phyloP scores from a whole-genome alignment of 2,797 vertebrate genomes.

The Hippoglossus hippoglossus region DNA sequence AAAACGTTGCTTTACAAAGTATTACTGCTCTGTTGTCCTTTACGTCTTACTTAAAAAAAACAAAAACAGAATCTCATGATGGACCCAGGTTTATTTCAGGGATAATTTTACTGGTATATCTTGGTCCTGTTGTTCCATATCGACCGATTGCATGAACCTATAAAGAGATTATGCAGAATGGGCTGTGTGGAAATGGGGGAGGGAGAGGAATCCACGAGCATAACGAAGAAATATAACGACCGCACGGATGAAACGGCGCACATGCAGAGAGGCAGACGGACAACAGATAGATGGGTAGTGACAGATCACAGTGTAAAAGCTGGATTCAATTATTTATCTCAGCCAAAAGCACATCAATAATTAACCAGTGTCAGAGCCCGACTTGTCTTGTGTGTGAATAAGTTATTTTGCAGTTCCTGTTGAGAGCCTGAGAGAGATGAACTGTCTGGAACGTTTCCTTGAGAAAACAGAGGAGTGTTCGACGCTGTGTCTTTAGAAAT shows the following conservation, averaged over 20 bases:
- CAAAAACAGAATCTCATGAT: neutral
- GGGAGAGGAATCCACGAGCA: constrained; percentile 45
- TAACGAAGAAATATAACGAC: constrained; percentile 32
- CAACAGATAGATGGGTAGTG: constrained; percentile 56
- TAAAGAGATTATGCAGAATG: constrained; percentile 63
- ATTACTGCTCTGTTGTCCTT: constrained; percentile 20
- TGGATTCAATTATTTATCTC: constrained; percentile 77
- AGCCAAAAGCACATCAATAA: constrained; percentile 76
- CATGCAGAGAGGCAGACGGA: constrained; percentile 26
- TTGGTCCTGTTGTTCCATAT: constrained; percentile 18
- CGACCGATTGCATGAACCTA: constrained; percentile 38
- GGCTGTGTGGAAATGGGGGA: constrained; percentile 49
- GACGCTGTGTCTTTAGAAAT: neutral
- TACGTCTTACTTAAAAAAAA: constrained; percentile 22
- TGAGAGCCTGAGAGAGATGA: constrained; percentile 15
- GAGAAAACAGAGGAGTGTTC: neutral
- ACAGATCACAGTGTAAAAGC: constrained; percentile 69
- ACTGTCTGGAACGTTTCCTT: constrained; percentile 5
- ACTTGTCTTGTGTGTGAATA: constrained; percentile 52
- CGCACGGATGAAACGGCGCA: constrained; percentile 16
- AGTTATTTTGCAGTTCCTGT: constrained; percentile 34
- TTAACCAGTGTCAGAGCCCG: constrained; percentile 64
- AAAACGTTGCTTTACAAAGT: constrained; percentile 51
- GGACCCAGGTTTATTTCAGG: neutral
- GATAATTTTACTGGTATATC: neutral